Base-by-base conservation (phyloP, 2,113 vertebrate genomes). In the Pungitius pungitius region DNA sequence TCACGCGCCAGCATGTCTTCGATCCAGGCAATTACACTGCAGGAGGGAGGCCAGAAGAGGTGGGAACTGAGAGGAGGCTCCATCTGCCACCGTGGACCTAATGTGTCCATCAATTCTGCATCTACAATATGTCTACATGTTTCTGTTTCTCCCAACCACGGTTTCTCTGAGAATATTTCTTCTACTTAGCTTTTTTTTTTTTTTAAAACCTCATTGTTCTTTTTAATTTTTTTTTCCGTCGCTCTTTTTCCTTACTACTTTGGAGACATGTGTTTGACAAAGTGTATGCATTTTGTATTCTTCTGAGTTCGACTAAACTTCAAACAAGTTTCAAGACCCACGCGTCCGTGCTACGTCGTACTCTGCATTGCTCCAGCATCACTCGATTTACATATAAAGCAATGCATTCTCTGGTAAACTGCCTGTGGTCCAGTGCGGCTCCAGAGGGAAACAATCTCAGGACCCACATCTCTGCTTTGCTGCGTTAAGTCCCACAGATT, bases 1-100 rank as follows among this genome's bases (percentile, higher is more conserved):
- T 97, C 96, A 55, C 95, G 94, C 76, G 94, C 92, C 89, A 96
- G 87, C 94, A 97, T 95, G 65, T 93, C 92, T 87, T 97, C 96
- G 0, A 95, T 95, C 80, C 87, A 95, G 84, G 89, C 65, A 80
- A 97, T 95, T 69, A 95, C 93, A 63, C 96, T 97, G 90, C 12
- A 40, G 78, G 75, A 49, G 57, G 70, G 43, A 35, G n/a, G 8
- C 22, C n/a, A 69, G 54, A 72, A 63, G 56, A 75, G 68, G 74
- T 54, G 78, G 54, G 62, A 59, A 69, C 20, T 75, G 26, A 82
- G 64, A 80, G 55, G 66, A 68, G 42, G 56, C 35, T 68, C 26
- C 17, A n/a, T 63, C 75, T 77, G 62, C 60, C 57, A 26, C 51
- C 17, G 58, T 71, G 52, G 37, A 61, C 64, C 24, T 24, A 22